These are phyloP conservation scores for Drusus annulatus DNA, from an alignment of 1,140 invertebrate genomes.

Conservation along the genomic window DNA sequence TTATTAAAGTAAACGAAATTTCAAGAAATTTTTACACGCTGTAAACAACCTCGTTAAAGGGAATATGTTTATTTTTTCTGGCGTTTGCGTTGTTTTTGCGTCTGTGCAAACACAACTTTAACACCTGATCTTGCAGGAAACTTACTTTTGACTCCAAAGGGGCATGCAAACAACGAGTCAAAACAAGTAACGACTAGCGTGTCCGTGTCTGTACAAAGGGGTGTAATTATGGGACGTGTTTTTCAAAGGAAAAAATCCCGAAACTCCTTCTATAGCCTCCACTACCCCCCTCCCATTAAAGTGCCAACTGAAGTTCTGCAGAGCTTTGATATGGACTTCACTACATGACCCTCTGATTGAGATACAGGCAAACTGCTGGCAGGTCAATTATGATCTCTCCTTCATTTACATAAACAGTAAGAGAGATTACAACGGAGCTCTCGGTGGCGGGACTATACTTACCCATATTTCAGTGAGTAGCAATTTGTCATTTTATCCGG, in stretches of 20 bases:
- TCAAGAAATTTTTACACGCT: background rate
- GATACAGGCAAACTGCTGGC: no score
- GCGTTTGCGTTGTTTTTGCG: background rate
- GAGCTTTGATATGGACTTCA: no score
- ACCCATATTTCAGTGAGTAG: no score
- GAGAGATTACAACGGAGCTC: no score
- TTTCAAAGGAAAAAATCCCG: conserved; percentile 1
- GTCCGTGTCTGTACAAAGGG: background rate
- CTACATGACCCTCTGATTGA: no score
- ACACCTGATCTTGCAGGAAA: conserved; percentile 10
- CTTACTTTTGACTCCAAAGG: no score
- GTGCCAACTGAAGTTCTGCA: background rate
- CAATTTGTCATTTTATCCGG: no score
- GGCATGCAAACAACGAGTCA: no score
- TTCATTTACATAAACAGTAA: no score
- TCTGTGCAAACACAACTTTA: background rate
- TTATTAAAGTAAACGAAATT: background rate
- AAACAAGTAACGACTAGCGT: background rate
- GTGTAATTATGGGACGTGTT: conserved; percentile 5
- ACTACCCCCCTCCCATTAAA: background rate
- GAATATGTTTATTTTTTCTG: background rate
- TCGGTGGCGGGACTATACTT: no score
- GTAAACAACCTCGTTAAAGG: conserved; percentile 8
- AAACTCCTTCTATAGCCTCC: background rate
- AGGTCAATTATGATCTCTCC: no score